Base-by-base conservation (phyloP, 2,888 invertebrate species). In the Lochmaea crataegi region DNA sequence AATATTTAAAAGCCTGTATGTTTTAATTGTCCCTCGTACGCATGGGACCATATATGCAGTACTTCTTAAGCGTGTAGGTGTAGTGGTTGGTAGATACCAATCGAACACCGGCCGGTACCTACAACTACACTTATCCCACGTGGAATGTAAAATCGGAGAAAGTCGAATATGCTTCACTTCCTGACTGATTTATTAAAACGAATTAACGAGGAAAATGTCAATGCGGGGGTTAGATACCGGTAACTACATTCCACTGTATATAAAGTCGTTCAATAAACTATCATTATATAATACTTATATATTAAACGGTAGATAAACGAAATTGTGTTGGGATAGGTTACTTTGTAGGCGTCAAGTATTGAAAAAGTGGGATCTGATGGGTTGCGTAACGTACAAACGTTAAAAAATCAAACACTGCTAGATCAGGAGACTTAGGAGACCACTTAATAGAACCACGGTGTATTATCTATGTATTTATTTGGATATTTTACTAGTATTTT, bases 91-190 rank as follows among this genome's bases (percentile, higher is more conserved):
- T 73, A 63, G 70, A 70, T 65, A 74, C 69, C 70, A 57, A 66
- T 48, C 68, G 53, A 68, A 42, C 32, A 32, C 61, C 61, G 38
- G 61, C 61, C 69, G 69, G 53, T 53, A 63, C 32, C 51, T 69
- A 74, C 72, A 74, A 68, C 72, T 69, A 71, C 70, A 68, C 51
- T 61, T 65, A 65, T 68, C 73, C 71, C 70, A 74, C 72, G 61
- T 64, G 72, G 74, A 74, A 72, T 74, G 70, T 70, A 72, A 72
- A 73, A 78, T 75, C 75, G 72, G 78, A 78, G 77, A 78, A 70
- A 71, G 73, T 48, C 70, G 73, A 72, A 73, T 71, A 65, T 60
- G 60, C 53, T 68, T 70, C 45, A 41, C 32, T 51, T 63, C 45
- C 42, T 42, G 56, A 65, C 42, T 58, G 64, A 64, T 70, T 70